These are phyloP conservation scores for Leptopilina boulardi DNA, from an alignment of 1,140 invertebrate genomes.

Conservation along the genomic window DNA sequence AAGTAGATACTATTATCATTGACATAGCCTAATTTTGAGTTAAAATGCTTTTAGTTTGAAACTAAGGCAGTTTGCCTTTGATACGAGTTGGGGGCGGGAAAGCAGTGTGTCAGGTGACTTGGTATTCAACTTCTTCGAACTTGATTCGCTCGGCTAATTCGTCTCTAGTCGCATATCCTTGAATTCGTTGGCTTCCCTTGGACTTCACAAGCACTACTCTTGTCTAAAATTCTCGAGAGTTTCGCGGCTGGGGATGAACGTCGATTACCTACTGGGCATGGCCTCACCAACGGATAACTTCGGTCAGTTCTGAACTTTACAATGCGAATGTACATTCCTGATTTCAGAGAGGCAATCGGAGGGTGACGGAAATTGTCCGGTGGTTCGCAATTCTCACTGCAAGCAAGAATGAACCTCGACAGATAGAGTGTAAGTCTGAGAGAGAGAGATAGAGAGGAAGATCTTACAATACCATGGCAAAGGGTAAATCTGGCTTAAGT, in stretches of 20 bases:
- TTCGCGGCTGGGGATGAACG: slow-evolving; percentile 42
- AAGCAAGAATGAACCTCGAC: slow-evolving; percentile 16
- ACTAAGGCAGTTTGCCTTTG: slow-evolving; percentile 24
- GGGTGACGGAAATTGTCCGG: slow-evolving; percentile 43
- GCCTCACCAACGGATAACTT: slow-evolving; percentile 13
- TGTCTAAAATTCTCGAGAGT: neutral
- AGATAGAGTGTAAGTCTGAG: slow-evolving; percentile 41
- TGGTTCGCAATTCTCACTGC: slow-evolving; percentile 7
- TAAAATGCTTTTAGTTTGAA: neutral
- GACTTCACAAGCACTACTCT: slow-evolving; percentile 24
- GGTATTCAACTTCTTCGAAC: slow-evolving; percentile 4
- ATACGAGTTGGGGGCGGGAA: neutral
- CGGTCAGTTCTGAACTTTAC: slow-evolving; percentile 16
- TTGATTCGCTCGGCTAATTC: slow-evolving; percentile 19
- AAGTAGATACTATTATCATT: neutral
- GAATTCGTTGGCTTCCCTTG: slow-evolving; percentile 20
- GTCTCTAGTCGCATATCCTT: slow-evolving; percentile 28
- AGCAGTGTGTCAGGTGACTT: slow-evolving; percentile 14
- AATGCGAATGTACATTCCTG: slow-evolving; percentile 39
- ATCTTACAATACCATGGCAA: slow-evolving; percentile 39
- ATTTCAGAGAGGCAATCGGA: slow-evolving; percentile 37
- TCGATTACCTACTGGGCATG: slow-evolving; percentile 49
- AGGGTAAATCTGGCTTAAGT: slow-evolving; percentile 60
- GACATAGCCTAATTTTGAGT: neutral
- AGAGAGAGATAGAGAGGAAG: slow-evolving; percentile 32